phyloP scores from a whole-genome alignment of 2,113 vertebrate species.

The Hippolais icterina region DNA sequence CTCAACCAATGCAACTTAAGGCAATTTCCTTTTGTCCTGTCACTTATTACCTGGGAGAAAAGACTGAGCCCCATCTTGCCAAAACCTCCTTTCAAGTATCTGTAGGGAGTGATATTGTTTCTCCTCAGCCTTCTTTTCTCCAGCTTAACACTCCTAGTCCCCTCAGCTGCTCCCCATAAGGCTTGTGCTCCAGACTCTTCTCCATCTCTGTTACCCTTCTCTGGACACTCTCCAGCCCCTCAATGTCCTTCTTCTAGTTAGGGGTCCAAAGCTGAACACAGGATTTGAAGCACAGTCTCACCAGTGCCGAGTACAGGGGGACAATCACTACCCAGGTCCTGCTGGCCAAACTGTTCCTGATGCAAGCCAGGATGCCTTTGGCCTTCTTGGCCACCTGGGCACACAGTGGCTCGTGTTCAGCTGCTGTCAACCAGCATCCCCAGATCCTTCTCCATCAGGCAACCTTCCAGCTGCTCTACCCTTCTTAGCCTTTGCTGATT shows the following conservation, averaged over 20 bases:
- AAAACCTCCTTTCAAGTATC: background rate
- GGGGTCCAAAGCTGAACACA: background rate
- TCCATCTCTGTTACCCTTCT: accelerated
- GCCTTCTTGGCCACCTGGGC: background rate
- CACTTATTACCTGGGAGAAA: background rate
- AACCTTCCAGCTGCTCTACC: background rate
- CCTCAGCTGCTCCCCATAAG: background rate
- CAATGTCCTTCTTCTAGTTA: background rate
- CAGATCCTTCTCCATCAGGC: background rate
- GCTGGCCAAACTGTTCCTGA: background rate
- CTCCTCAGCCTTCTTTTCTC: background rate
- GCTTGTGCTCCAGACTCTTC: background rate
- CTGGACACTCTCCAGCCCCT: accelerated
- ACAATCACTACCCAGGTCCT: background rate
- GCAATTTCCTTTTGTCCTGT: background rate
- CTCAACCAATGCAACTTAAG: background rate
- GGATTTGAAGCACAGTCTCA: accelerated
- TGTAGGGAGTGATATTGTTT: background rate
- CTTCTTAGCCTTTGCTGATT: background rate
- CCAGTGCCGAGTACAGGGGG: accelerated
- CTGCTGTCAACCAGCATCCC: background rate
- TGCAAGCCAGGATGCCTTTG: background rate
- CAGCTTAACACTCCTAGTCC: background rate
- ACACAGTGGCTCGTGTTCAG: background rate
- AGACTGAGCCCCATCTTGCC: accelerated